Conservation (phyloP, 1,140 invertebrate species). For the Penaeus vannamei region DNA sequence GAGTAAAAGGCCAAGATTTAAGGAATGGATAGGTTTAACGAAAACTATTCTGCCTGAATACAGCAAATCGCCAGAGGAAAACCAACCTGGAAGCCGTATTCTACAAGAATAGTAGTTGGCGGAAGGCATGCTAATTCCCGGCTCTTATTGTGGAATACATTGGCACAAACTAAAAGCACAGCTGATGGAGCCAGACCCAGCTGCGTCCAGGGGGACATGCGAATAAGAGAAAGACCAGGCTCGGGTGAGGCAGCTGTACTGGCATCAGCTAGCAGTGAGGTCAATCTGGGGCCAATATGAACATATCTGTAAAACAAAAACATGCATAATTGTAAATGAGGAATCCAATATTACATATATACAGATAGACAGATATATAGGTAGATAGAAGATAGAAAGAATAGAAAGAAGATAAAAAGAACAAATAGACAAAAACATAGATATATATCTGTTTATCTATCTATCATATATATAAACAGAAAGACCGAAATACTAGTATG, state of each 20-base stretch:
- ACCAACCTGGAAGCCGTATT: conserved; percentile 77
- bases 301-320: conserved; percentile 73
- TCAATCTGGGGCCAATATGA: conserved; percentile 78
- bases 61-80: neutral
- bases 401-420: neutral
- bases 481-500: too few relatives aligned
- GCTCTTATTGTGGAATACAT: conserved; percentile 73
- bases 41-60: too few relatives aligned
- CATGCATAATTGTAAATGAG: too few relatives aligned
- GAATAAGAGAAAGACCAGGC: neutral
- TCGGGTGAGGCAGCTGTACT: neutral
- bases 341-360: neutral
- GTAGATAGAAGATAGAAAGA: too few relatives aligned
- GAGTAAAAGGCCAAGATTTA: too few relatives aligned
- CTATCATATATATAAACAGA: too few relatives aligned
- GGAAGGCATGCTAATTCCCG: conserved; percentile 74
- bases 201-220: conserved; percentile 74
- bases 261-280: conserved; percentile 73
- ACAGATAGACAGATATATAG: neutral
- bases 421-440: neutral
- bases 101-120: conserved; percentile 77
- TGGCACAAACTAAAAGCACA: conserved; percentile 77
- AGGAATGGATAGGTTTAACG: too few relatives aligned
- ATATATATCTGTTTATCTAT: neutral
- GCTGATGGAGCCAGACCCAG: conserved; percentile 75